phyloP scores from a whole-genome alignment of 64 coral and sea anemone genomes.

The Montipora capricornis region DNA sequence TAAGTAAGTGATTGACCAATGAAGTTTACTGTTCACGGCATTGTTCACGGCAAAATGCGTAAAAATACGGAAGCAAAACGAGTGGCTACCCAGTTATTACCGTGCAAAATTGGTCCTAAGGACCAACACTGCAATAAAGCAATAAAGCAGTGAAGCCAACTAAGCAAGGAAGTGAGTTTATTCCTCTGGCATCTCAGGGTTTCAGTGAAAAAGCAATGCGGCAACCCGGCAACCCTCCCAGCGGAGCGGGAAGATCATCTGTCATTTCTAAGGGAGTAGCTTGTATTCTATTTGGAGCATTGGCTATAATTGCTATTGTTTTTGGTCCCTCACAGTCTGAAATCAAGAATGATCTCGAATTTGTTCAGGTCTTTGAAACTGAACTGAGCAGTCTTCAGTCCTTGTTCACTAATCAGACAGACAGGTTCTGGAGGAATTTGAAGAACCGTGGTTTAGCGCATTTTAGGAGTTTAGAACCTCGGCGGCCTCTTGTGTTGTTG shows the following conservation, averaged over 20 bases:
- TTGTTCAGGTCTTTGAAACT: slow-evolving; percentile 42
- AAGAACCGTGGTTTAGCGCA: slow-evolving; percentile 64
- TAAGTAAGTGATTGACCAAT: background rate
- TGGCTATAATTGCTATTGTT: background rate
- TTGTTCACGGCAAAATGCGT: too few relatives aligned
- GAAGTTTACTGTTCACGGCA: too few relatives aligned
- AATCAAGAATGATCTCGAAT: background rate
- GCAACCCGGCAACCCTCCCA: too few relatives aligned
- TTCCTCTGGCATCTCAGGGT: too few relatives aligned
- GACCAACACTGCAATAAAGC: too few relatives aligned
- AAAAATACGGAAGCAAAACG: background rate
- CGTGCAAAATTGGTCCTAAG: too few relatives aligned
- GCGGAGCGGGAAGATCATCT: too few relatives aligned
- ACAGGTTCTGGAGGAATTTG: slow-evolving; percentile 65
- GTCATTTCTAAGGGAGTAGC: too few relatives aligned
- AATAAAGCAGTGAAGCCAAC: too few relatives aligned
- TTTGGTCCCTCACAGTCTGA: background rate
- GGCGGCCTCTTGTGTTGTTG: slow-evolving; percentile 78
- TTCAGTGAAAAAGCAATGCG: too few relatives aligned
- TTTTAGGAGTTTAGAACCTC: slow-evolving; percentile 16
- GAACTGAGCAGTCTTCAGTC: slow-evolving; percentile 30
- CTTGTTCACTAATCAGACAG: slow-evolving; percentile 66
- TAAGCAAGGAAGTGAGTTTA: too few relatives aligned
- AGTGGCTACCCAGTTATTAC: background rate
- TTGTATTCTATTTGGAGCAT: too few relatives aligned